These are phyloP conservation scores for Epistrophella euchroma DNA, from an alignment of 2,888 invertebrate species.

Conservation along the genomic window DNA sequence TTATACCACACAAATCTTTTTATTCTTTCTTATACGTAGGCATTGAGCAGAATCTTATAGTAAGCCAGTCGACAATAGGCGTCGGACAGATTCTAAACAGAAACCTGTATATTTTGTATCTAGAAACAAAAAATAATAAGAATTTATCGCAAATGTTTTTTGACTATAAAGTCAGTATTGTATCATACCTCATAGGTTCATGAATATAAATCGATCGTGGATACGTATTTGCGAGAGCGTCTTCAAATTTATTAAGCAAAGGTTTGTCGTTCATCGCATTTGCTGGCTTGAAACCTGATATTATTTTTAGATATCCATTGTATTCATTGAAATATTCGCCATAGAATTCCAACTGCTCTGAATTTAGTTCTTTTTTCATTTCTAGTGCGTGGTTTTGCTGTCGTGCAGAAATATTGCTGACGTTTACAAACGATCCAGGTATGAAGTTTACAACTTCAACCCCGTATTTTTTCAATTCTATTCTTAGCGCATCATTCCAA, in stretches of 20 bases:
- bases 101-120: slow-evolving; percentile 87
- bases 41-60: slow-evolving; percentile 87
- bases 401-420: slow-evolving; percentile 88
- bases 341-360: slow-evolving; percentile 87
- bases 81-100: slow-evolving; percentile 87
- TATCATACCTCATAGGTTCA: slow-evolving; percentile 86
- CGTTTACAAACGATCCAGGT: slow-evolving; percentile 90
- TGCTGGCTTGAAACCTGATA: slow-evolving; percentile 84
- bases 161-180: too few relatives aligned
- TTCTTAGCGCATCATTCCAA: slow-evolving; percentile 89
- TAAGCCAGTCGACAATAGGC: slow-evolving; percentile 86
- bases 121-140: slow-evolving; percentile 33
- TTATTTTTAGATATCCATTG: slow-evolving; percentile 85
- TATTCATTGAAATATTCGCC: slow-evolving; percentile 88
- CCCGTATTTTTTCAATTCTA: slow-evolving; percentile 90
- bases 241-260: slow-evolving; percentile 87
- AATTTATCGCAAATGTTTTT: too few relatives aligned
- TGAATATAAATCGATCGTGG: slow-evolving; percentile 88
- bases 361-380: slow-evolving; percentile 87
- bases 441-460: slow-evolving; percentile 89
- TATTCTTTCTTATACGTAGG: slow-evolving; percentile 83
- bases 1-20: background rate
- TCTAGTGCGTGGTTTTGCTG: slow-evolving; percentile 86
- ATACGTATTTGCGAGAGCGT: slow-evolving; percentile 86
- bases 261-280: slow-evolving; percentile 85